These are phyloP conservation scores for Dryadula phaetusa DNA, from an alignment of 2,888 invertebrate species.

Conservation along the genomic window DNA sequence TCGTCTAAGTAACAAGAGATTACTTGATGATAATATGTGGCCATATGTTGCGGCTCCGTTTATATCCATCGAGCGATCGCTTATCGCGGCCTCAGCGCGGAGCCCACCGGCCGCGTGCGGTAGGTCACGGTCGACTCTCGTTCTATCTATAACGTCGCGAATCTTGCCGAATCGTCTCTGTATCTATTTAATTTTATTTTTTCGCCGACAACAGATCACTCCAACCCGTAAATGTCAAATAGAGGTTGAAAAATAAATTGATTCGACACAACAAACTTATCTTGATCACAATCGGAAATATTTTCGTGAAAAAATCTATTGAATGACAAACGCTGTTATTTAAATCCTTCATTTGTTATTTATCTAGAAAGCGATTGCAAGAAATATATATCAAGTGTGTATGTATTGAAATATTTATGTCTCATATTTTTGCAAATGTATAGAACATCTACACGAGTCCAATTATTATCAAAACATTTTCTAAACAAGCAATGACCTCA, in stretches of 20 bases:
- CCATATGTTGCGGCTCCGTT: slow-evolving; percentile 45
- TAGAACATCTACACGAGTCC: not conserved
- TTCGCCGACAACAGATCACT: slow-evolving; percentile 18
- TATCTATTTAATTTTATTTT: slow-evolving; percentile 29
- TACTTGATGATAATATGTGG: slow-evolving; percentile 41
- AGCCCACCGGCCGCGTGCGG: slow-evolving; percentile 50
- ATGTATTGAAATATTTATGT: no score
- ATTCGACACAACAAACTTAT: slow-evolving; percentile 19
- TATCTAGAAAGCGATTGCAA: not conserved
- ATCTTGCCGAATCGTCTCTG: slow-evolving; percentile 34
- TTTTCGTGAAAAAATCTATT: slow-evolving; percentile 1
- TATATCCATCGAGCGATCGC: slow-evolving; percentile 49
- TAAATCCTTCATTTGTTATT: not conserved
- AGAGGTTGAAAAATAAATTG: slow-evolving; percentile 32
- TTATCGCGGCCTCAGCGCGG: slow-evolving; percentile 47
- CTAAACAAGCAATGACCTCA: slow-evolving; percentile 27
- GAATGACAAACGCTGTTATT: not conserved
- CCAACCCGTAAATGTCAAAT: slow-evolving; percentile 30
- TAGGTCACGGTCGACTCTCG: slow-evolving; percentile 55
- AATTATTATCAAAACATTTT: slow-evolving; percentile 1
- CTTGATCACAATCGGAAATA: slow-evolving; percentile 12
- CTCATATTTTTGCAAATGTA: not conserved
- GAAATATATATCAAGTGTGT: not conserved
- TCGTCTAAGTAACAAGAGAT: slow-evolving; percentile 39
- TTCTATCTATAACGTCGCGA: slow-evolving; percentile 42